phyloP scores from a whole-genome alignment of 2,888 invertebrate species.

The Eurytoma adleriae region DNA sequence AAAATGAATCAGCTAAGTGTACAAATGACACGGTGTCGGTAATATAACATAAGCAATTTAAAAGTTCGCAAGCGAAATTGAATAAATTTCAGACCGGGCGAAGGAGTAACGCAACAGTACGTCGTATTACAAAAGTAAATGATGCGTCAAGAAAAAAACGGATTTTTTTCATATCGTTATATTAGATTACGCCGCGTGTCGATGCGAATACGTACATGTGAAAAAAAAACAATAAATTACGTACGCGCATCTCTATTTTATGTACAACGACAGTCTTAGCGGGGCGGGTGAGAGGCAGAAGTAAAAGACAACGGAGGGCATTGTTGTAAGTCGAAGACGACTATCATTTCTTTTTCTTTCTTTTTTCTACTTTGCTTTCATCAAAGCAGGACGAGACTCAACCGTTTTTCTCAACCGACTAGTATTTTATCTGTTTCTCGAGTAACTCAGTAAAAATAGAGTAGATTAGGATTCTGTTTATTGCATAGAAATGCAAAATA shows the following conservation, averaged over 20 bases:
- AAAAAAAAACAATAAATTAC: constrained; percentile 32
- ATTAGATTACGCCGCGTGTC: constrained; percentile 3
- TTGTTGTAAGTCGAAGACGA: constrained; percentile 34
- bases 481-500: constrained; percentile 9
- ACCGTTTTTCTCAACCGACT: constrained; percentile 30
- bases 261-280: constrained; percentile 56
- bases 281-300: constrained; percentile 49
- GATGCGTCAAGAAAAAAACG: constrained; percentile 31
- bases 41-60: constrained; percentile 12
- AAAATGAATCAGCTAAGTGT: constrained; percentile 29
- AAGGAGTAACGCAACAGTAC: constrained; percentile 19
- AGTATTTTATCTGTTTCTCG: constrained; percentile 12
- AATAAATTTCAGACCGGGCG: constrained; percentile 2
- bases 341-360: constrained; percentile 20
- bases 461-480: constrained; percentile 3
- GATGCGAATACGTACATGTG: constrained; percentile 13
- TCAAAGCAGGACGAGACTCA: constrained; percentile 14
- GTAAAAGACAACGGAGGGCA: constrained; percentile 45
- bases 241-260: constrained; percentile 38
- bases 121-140: constrained; percentile 21
- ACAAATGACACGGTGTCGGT: constrained; percentile 14
- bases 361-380: neutral
- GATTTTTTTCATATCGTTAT: constrained; percentile 9
- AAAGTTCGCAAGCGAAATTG: constrained; percentile 22
- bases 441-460: constrained; percentile 28